Evolutionary conservation across 64 coral and sea anemone species (phyloP).

Genomic region (Porites lutea): DNA sequence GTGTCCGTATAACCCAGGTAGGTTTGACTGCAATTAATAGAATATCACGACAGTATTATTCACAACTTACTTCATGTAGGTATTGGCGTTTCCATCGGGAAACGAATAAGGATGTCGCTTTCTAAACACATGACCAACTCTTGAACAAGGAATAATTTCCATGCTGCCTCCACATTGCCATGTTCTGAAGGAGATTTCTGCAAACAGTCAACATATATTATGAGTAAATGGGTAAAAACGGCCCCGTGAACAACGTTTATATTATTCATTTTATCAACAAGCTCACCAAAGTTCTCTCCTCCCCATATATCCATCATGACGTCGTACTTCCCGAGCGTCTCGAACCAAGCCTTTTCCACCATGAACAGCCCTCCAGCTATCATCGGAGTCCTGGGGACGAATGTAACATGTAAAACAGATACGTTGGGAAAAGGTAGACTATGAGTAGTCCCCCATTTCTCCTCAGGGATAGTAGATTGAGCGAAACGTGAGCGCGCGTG

Average conservation of each 20-base stretch:
- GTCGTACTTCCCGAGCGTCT: constrained; percentile 91
- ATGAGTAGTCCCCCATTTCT: too few relatives aligned
- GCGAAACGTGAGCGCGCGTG: too few relatives aligned
- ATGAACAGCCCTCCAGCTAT: constrained; percentile 98
- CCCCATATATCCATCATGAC: constrained; percentile 99
- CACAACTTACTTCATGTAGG: constrained; percentile 97
- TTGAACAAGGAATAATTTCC: constrained; percentile 99
- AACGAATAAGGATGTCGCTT: constrained; percentile 97
- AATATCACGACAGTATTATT: background rate
- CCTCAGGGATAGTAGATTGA: too few relatives aligned
- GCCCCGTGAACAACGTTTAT: too few relatives aligned
- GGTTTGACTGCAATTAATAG: too few relatives aligned
- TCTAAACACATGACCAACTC: constrained; percentile 97
- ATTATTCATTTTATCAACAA: too few relatives aligned
- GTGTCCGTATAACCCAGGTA: too few relatives aligned
- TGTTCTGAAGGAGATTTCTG: constrained; percentile 98
- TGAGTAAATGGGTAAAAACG: too few relatives aligned
- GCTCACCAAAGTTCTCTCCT: constrained; percentile 98
- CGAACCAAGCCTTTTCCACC: constrained; percentile 89
- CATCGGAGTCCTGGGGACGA: constrained; percentile 85
- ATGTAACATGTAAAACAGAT: constrained; percentile 4
- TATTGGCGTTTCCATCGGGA: constrained; percentile 97
- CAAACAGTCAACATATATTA: background rate
- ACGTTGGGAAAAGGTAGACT: background rate
- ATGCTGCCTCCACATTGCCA: constrained; percentile 98